Percentiles rank a stretch among this genome's conserved stretches.
phyloP scores from a whole-genome alignment of 2,888 invertebrate genomes.

The Gastracanthus pulcherrimus region DNA sequence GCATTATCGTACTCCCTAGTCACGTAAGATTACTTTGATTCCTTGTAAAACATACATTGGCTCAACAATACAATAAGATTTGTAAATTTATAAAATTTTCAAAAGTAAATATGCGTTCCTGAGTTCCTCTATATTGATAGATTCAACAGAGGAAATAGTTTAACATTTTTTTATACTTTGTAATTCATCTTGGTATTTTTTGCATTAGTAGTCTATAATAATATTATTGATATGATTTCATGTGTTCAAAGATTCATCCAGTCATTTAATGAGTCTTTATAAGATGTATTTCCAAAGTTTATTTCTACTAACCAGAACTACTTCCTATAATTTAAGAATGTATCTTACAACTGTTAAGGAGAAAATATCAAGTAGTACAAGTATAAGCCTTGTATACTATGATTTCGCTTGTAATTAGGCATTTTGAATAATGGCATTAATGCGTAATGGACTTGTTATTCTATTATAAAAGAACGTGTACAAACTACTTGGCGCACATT shows the following conservation, averaged over 20 bases:
- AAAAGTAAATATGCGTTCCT: constrained; percentile 19
- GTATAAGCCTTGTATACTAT: constrained; percentile 33
- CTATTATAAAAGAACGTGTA: constrained; percentile 58
- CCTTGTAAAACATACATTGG: constrained; percentile 25
- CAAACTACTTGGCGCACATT: constrained; percentile 62
- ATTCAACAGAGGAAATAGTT: constrained; percentile 21
- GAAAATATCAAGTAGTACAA: constrained; percentile 32
- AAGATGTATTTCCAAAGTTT: constrained; percentile 53
- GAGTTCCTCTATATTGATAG: constrained; percentile 13
- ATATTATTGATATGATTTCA: constrained; percentile 39
- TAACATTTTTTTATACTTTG: constrained; percentile 12
- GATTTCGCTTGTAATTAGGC: constrained; percentile 50
- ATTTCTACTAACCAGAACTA: constrained; percentile 30
- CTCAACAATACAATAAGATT: constrained; percentile 26
- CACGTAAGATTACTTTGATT: constrained; percentile 48
- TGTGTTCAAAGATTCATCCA: constrained; percentile 53
- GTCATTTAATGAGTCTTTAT: constrained; percentile 45
- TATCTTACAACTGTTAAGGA: constrained; percentile 27
- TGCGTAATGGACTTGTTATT: constrained; percentile 47
- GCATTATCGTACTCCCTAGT: constrained; percentile 52
- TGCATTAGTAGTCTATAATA: not conserved
- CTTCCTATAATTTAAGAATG: constrained; percentile 43
- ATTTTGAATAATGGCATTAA: constrained; percentile 36
- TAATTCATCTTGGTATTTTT: constrained; percentile 16
- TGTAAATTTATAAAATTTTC: constrained; percentile 37